Evolutionary conservation across 1,140 invertebrate species (phyloP).

Genomic region (Papilio polyxenes): DNA sequence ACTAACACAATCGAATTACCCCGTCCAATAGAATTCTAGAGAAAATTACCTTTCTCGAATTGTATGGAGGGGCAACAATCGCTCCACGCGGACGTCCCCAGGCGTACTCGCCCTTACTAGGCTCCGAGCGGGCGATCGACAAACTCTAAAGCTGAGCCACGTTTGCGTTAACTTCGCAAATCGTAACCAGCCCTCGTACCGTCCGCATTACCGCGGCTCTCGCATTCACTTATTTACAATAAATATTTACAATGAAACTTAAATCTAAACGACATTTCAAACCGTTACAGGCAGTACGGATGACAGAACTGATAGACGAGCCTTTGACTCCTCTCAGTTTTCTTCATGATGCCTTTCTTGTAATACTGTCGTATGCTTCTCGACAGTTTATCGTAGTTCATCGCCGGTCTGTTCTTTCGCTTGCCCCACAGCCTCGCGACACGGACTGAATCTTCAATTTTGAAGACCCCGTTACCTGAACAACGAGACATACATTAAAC

Average conservation of each 20-base stretch:
- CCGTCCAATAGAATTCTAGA: constrained; percentile 73
- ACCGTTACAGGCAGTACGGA: constrained; percentile 90
- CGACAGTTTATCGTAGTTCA: constrained; percentile 99
- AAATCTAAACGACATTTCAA: constrained; percentile 45
- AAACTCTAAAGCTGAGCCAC: constrained; percentile 59
- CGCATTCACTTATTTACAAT: constrained; percentile 76
- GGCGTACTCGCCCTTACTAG: constrained; percentile 52
- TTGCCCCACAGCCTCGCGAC: constrained; percentile 98
- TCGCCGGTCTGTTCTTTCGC: constrained; percentile 98
- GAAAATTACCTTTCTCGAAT: constrained; percentile 80
- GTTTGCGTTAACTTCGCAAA: constrained; percentile 63
- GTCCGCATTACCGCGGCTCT: constrained; percentile 78
- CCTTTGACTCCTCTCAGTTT: constrained; percentile 98
- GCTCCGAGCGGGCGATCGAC: constrained; percentile 59
- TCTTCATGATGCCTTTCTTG: constrained; percentile 99
- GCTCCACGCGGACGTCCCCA: constrained; percentile 41
- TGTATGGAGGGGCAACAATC: constrained; percentile 65
- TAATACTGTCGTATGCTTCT: constrained; percentile 99
- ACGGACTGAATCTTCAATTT: constrained; percentile 98
- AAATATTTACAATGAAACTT: constrained; percentile 74
- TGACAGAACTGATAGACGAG: constrained; percentile 99
- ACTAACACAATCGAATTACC: constrained; percentile 61
- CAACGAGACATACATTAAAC: constrained; percentile 68
- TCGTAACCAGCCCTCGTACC: constrained; percentile 57
- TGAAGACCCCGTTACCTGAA: constrained; percentile 94